Evolutionary conservation across 2,113 vertebrate genomes (phyloP).

Genomic region (Nannobrachium achirus): DNA sequence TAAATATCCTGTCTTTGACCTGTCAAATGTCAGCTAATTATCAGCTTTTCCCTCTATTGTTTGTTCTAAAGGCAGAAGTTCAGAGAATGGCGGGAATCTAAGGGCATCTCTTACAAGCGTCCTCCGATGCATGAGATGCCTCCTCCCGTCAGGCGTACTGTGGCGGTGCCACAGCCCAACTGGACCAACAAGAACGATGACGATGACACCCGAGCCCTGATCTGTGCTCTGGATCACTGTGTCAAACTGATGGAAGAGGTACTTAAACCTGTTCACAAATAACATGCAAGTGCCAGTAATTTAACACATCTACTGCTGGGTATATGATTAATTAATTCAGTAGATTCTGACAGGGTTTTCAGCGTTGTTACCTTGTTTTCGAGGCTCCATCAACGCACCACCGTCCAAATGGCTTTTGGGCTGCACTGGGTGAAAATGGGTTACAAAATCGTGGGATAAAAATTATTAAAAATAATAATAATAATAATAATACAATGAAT

Average conservation of each 20-base stretch:
- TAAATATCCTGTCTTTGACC: neutral
- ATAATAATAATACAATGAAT: too few species aligned
- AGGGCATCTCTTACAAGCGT: slow-evolving; percentile 89
- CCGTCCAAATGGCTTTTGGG: too few species aligned
- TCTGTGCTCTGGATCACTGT: slow-evolving; percentile 82
- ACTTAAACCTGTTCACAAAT: neutral
- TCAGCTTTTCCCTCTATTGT: neutral
- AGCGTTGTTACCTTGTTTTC: too few species aligned
- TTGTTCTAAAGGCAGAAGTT: slow-evolving; percentile 82
- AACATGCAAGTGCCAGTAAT: too few species aligned
- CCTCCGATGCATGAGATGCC: slow-evolving; percentile 84
- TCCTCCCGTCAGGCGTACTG: slow-evolving; percentile 49
- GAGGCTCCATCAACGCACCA: too few species aligned
- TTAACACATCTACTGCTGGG: too few species aligned
- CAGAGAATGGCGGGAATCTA: slow-evolving; percentile 87
- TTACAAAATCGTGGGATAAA: too few species aligned
- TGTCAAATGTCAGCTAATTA: neutral
- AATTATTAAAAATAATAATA: too few species aligned
- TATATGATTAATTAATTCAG: too few species aligned
- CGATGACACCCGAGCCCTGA: slow-evolving; percentile 75
- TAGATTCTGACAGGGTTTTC: too few species aligned
- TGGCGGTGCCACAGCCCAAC: slow-evolving; percentile 62
- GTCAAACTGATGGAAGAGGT: slow-evolving; percentile 84
- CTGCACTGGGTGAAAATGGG: too few species aligned
- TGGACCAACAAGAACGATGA: slow-evolving; percentile 76